phyloP scores from a whole-genome alignment of 2,888 invertebrate genomes.

The Boloria selene region DNA sequence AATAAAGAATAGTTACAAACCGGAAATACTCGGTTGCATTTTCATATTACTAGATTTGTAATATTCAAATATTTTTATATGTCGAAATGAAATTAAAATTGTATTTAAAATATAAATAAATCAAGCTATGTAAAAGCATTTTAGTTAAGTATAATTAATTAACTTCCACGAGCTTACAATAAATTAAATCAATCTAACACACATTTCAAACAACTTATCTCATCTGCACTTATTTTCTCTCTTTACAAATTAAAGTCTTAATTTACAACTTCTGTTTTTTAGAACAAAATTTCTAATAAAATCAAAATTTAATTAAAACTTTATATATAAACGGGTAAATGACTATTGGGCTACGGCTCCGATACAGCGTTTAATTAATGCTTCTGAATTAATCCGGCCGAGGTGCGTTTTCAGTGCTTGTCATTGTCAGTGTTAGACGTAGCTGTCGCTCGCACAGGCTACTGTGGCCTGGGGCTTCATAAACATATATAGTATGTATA shows the following conservation, averaged over 20 bases:
- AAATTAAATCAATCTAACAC: too few relatives aligned
- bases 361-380: constrained; percentile 57
- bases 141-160: too few relatives aligned
- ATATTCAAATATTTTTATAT: too few relatives aligned
- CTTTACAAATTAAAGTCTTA: not conserved
- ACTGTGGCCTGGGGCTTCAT: constrained; percentile 19
- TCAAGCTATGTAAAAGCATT: too few relatives aligned
- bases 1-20: too few relatives aligned
- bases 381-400: constrained; percentile 52
- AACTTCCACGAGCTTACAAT: too few relatives aligned
- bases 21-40: too few relatives aligned
- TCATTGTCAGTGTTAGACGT: constrained; percentile 50
- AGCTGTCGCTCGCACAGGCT: constrained; percentile 31
- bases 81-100: too few relatives aligned
- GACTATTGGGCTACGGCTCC: constrained; percentile 41
- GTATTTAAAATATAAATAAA: too few relatives aligned
- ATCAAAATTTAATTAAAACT: constrained; percentile 38
- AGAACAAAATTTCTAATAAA: constrained; percentile 21
- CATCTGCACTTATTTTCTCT: too few relatives aligned
- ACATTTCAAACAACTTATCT: too few relatives aligned
- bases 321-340: constrained; percentile 40
- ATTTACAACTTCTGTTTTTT: not conserved
- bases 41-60: too few relatives aligned
- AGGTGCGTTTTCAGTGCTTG: constrained; percentile 54
- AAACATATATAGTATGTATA: not conserved